Base-by-base conservation (phyloP, 2,888 invertebrate species). In the Plagiodera versicolora region DNA sequence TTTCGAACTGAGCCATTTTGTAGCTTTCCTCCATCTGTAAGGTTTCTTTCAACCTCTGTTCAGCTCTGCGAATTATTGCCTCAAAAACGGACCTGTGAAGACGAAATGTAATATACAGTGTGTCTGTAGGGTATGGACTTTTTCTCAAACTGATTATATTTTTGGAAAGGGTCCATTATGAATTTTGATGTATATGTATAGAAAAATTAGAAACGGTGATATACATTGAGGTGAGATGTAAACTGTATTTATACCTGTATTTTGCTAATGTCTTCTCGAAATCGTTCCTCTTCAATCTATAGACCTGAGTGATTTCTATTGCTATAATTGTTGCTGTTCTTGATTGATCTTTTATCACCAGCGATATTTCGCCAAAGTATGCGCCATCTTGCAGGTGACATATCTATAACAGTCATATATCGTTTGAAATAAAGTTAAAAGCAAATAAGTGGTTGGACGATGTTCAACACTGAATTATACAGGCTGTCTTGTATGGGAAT, bases 281-380 rank as follows among this genome's bases (percentile, higher is more conserved):
- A 68, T 85, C 81, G n/a, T 75, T 77, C 5, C 80, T 81, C 52
- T 84, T 83, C 5, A 88, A 78, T 1, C 84, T 79, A 71, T 85
- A 87, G 11, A 87, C 78, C 68, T 86, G 85, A 49, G 86, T 86
- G 39, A 83, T 83, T 68, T 86, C 86, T 11, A 86, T 80, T 0
- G 87, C 86, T 8, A 86, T 78, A 0, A 86, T 83, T 14, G 84
- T 85, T 0, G 85, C 84, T 0, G 83, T 80, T 46, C 87, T 79
- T 58, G 83, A 82, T 56, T 82, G 81, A 68, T 85, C 84, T 52
- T 83, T 82, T 70, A 84, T 80, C 19, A 88, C 72, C 28, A 88
- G 74, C 0, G 86, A 83, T 47, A 86, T 81, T 73, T 87, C 87
- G 0, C 88, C 88, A 69, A 88, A 88, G 71, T 86, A 82, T 0